phyloP scores from a whole-genome alignment of 2,888 invertebrate species.

The Eulithis prunata region DNA sequence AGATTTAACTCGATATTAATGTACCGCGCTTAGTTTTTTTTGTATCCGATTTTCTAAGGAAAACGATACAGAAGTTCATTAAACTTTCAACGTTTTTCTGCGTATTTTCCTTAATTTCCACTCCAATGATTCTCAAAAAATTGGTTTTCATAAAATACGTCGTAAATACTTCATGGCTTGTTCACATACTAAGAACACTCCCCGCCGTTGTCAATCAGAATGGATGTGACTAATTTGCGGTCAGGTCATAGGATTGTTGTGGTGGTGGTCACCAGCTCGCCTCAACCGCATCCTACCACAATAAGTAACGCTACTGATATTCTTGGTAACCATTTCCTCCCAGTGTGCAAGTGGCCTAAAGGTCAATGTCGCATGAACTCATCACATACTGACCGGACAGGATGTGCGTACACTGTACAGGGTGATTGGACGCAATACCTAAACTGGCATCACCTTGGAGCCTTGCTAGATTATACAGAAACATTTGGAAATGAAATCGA shows the following conservation, averaged over 20 bases:
- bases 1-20: neutral
- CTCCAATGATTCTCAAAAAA: too few species aligned
- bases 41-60: too few species aligned
- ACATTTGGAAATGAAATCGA: too few species aligned
- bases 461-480: too few species aligned
- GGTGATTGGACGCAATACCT: neutral
- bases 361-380: conserved; percentile 5
- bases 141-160: too few species aligned
- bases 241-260: conserved; percentile 18
- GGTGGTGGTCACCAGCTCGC: conserved; percentile 20
- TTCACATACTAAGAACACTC: conserved; percentile 14
- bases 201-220: neutral
- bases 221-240: conserved; percentile 20
- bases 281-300: conserved; percentile 28
- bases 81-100: too few species aligned
- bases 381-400: neutral
- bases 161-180: too few species aligned
- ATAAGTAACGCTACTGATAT: conserved; percentile 4
- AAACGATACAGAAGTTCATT: too few species aligned
- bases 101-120: too few species aligned
- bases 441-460: neutral
- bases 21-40: too few species aligned
- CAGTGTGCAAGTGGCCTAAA: conserved; percentile 5
- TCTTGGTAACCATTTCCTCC: conserved; percentile 13
- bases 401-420: neutral